phyloP scores from a whole-genome alignment of 2,888 invertebrate genomes.

The Pogonocherus hispidulus region DNA sequence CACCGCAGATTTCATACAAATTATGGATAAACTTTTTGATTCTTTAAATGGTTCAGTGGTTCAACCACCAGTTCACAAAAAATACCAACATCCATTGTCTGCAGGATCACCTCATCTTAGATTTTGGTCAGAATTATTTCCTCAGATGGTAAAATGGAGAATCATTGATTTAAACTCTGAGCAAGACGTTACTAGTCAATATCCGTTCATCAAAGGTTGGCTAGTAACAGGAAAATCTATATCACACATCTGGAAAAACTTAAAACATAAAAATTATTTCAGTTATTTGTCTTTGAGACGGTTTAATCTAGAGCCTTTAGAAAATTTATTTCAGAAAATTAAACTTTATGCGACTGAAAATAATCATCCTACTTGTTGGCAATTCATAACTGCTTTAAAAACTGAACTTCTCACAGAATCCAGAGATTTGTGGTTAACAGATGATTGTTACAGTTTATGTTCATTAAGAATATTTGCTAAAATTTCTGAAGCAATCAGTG shows the following conservation, averaged over 20 bases:
- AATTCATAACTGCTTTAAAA: not conserved
- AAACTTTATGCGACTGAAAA: not conserved
- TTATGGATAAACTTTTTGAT: not conserved
- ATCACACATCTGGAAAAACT: not conserved
- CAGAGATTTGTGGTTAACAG: not conserved
- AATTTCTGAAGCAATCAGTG: not conserved
- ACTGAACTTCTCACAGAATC: not conserved
- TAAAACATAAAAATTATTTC: not conserved
- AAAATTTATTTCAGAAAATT: not conserved
- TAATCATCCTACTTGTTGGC: not conserved
- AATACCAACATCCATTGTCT: not conserved
- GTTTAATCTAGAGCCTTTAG: not conserved
- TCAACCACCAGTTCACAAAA: not conserved
- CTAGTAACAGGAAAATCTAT: not conserved
- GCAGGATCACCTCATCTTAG: not conserved
- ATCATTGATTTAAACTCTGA: not conserved
- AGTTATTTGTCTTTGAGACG: not conserved
- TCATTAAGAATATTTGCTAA: not conserved
- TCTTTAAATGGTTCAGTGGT: not conserved
- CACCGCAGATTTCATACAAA: not conserved
- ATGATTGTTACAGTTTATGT: not conserved
- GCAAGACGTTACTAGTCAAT: not conserved
- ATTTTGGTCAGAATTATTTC: not conserved
- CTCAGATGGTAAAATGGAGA: not conserved
- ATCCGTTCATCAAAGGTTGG: not conserved